These are phyloP conservation scores for Onychorhynchus coronatus DNA, from an alignment of 2,113 vertebrate species.

Conservation along the genomic window DNA sequence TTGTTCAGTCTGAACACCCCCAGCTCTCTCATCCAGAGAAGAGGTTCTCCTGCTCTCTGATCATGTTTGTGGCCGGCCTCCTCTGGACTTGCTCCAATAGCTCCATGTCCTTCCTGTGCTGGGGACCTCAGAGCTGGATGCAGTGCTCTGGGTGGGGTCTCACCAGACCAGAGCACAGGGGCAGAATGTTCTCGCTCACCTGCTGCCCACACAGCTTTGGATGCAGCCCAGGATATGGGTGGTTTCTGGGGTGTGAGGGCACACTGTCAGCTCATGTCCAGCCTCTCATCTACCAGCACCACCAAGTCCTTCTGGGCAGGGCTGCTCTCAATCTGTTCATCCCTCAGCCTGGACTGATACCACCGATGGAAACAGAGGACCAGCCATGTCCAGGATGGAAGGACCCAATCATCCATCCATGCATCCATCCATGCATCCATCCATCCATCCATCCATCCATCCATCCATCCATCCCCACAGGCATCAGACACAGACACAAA, in stretches of 20 bases:
- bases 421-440: background rate
- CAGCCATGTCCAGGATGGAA: background rate
- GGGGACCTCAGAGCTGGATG: background rate
- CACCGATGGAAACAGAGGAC: background rate
- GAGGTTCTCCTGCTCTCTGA: background rate
- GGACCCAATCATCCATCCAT: background rate
- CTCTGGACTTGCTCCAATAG: background rate
- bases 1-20: background rate
- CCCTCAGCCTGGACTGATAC: background rate
- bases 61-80: background rate
- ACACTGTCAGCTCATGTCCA: background rate
- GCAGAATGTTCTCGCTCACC: background rate
- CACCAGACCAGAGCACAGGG: background rate
- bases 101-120: background rate
- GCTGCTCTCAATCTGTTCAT: background rate
- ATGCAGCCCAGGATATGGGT: fast-evolving
- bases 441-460: background rate
- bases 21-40: background rate
- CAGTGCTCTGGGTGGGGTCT: background rate
- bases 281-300: background rate
- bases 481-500: background rate
- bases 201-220: background rate
- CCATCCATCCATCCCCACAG: background rate
- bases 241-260: background rate
- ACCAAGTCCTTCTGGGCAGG: background rate